Conservation (phyloP, 2,113 vertebrate genomes). For the Reinhardtius hippoglossoides region DNA sequence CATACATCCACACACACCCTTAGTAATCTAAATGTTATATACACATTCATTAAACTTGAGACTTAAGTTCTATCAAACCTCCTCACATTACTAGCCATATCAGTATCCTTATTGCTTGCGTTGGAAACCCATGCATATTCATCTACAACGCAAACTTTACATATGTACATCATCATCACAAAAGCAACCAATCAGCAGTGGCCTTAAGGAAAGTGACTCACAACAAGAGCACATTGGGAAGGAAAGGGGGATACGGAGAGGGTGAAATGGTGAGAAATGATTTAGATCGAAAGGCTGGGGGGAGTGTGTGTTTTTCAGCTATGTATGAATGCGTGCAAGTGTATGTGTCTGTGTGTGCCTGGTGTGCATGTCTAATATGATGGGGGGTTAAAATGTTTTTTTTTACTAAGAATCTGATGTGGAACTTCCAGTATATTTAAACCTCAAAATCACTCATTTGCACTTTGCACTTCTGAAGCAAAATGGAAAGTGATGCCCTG, state of each 20-base stretch:
- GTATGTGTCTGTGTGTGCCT: not conserved
- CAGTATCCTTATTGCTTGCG: slow-evolving; percentile 81
- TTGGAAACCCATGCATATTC: slow-evolving; percentile 81
- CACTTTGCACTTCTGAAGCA: not conserved
- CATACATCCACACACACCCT: slow-evolving; percentile 73
- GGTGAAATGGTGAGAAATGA: slow-evolving; percentile 24
- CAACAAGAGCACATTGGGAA: slow-evolving; percentile 13
- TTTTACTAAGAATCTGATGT: not conserved
- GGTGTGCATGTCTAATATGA: not conserved
- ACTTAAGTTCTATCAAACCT: slow-evolving; percentile 75
- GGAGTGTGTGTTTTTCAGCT: not conserved
- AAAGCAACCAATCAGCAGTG: slow-evolving; percentile 50
- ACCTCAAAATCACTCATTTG: not conserved
- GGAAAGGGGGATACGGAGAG: slow-evolving; percentile 1
- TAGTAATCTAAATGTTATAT: slow-evolving; percentile 67
- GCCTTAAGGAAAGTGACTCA: slow-evolving; percentile 20
- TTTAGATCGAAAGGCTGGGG: not conserved
- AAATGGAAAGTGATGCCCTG: not conserved
- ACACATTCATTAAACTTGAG: slow-evolving; percentile 74
- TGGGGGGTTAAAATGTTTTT: not conserved
- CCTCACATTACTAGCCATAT: slow-evolving; percentile 57
- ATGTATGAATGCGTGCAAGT: not conserved
- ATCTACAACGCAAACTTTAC: slow-evolving; percentile 77
- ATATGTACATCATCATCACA: slow-evolving; percentile 76
- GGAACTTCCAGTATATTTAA: slow-evolving; percentile 10